Base-by-base conservation (phyloP, 1,140 invertebrate genomes). In the Tribolium madens region DNA sequence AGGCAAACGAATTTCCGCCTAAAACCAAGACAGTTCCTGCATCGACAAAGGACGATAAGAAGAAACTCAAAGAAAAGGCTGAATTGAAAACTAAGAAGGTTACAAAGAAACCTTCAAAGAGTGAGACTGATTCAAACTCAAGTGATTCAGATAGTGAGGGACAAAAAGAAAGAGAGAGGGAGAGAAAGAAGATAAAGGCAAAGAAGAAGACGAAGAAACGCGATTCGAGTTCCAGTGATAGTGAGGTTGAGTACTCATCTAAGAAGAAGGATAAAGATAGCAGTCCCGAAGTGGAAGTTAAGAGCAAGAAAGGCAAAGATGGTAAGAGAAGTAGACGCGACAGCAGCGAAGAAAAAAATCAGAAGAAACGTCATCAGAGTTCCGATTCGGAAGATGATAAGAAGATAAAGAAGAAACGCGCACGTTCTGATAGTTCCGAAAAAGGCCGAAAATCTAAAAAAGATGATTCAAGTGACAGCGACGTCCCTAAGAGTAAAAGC, bases 1-100 rank as follows among this genome's bases (percentile, higher is more conserved):
- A 93, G 85, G 91, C 92, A 57, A 91, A 93, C 79, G 93, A 94
- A 84, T 90, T 92, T n/a, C 84, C 86, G 6, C 89, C 88, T 77
- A 90, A 89, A 83, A 64, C 86, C 13, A 87, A 86, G 80, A 88
- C 88, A 76, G 86, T 87, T 69, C 86, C 76, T 31, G 79, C 75
- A 57, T 70, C 68, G 60, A 79, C 79, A 9, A 77, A 82, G 2
- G 89, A 89, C 73, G 82, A 80, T 48, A 83, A 81, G 18, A 87
- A 87, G 73, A 87, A 87, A 80, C 69, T 81, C 0, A 86, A 86
- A 74, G 88, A 88, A 31, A 88, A 88, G 80, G 12, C 57, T 2
- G 83, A 83, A 48, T 46, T 76, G 1, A 82, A 83, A 75, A 14
- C 60, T 2, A 84, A 84, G 71, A 84, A 82, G 71, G 71, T 78